A percentile compares a stretch with the other conserved stretches of the same genome.
Evolutionary conservation across 2,797 vertebrate genomes (phyloP).

Genomic region (Phalanger gymnotis): DNA sequence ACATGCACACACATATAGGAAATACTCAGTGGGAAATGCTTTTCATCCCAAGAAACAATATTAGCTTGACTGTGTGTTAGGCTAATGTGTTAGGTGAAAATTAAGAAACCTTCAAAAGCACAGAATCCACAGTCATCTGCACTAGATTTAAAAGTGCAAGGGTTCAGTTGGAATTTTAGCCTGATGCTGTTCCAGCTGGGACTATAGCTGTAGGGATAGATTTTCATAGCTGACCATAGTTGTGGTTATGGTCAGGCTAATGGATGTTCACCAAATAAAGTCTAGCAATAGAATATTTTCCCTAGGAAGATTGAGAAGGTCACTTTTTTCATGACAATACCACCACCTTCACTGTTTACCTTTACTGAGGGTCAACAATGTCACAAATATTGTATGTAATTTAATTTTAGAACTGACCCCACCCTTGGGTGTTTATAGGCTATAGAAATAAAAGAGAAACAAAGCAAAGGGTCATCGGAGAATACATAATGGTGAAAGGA

Average conservation of each 20-base stretch:
- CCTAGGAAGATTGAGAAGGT: slow-evolving; percentile 13
- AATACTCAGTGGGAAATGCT: slow-evolving; percentile 33
- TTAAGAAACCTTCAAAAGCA: slow-evolving; percentile 19
- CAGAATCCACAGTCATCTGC: background rate
- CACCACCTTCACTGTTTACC: background rate
- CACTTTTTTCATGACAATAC: background rate
- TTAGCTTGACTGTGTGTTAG: background rate
- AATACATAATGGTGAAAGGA: background rate
- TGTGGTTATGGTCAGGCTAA: background rate
- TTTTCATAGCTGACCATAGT: background rate
- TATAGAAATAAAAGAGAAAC: background rate
- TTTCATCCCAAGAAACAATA: background rate
- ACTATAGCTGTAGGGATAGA: background rate
- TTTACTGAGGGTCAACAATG: background rate
- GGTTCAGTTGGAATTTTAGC: background rate
- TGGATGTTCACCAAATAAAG: background rate
- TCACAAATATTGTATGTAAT: background rate
- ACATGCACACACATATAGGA: background rate
- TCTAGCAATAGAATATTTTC: background rate
- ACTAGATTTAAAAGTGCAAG: background rate
- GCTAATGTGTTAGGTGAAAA: background rate
- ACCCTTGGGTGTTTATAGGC: background rate
- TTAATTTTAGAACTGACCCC: background rate
- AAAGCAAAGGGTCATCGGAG: background rate
- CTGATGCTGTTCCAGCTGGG: background rate